A percentile compares a stretch with the other conserved stretches of the same genome.
Conservation (phyloP, 2,113 vertebrate species). For the Melanerpes aurifrons region DNA sequence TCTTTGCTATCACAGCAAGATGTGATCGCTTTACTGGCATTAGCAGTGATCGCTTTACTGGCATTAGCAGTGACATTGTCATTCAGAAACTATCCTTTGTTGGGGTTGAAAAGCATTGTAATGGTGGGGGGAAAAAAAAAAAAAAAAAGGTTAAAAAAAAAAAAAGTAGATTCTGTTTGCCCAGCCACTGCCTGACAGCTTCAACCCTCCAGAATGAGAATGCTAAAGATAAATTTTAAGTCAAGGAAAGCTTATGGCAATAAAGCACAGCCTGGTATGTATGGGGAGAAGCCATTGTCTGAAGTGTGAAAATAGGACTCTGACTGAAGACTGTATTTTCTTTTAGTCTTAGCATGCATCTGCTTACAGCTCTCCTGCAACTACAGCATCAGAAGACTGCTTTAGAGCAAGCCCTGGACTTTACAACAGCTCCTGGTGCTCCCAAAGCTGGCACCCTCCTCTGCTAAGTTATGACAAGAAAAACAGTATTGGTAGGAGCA, state of each 20-base stretch:
- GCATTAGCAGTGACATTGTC: constrained; percentile 13
- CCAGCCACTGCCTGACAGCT: constrained; percentile 23
- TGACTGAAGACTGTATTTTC: not conserved
- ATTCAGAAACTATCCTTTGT: constrained; percentile 26
- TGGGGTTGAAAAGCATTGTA: constrained; percentile 29
- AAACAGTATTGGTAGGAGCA: not conserved
- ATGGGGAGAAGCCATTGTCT: not conserved
- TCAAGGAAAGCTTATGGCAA: not conserved
- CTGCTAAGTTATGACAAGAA: not conserved
- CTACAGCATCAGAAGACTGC: not conserved
- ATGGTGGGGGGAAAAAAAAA: not conserved
- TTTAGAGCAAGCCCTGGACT: not conserved
- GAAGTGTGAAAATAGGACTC: not conserved
- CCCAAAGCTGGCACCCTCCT: not conserved
- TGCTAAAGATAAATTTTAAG: not conserved
- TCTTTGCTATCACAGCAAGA: constrained; percentile 7
- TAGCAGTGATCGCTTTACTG: constrained; percentile 21
- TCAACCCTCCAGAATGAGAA: not conserved
- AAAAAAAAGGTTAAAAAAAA: not conserved
- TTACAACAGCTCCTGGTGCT: not conserved
- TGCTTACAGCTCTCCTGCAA: not conserved
- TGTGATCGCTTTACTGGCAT: constrained; percentile 24
- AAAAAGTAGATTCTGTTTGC: constrained; percentile 18
- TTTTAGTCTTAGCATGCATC: not conserved
- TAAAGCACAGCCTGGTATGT: not conserved